phyloP scores from a whole-genome alignment of 2,888 invertebrate species.

The Lumbricus terrestris region DNA sequence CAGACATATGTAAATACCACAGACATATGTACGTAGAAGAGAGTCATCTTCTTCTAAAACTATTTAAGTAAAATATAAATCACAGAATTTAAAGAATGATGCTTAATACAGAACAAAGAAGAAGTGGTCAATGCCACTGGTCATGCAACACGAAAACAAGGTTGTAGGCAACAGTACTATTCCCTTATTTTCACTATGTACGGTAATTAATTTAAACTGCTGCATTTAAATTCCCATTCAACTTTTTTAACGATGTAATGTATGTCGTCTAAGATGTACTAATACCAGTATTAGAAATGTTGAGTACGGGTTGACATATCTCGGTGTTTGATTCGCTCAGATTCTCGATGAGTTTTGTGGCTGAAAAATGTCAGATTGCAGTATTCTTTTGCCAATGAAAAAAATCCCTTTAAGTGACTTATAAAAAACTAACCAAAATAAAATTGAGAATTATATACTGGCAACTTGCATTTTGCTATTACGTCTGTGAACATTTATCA shows the following conservation, averaged over 20 bases:
- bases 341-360: too few species aligned
- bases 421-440: background rate
- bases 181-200: too few species aligned
- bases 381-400: too few species aligned
- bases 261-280: background rate
- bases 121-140: too few species aligned
- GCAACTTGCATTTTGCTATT: background rate
- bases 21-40: conserved; percentile 75
- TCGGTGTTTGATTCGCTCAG: background rate
- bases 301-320: background rate
- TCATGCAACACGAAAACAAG: background rate
- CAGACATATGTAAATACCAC: conserved; percentile 88
- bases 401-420: background rate
- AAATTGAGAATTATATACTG: background rate
- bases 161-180: background rate
- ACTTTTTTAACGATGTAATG: background rate
- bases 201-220: background rate
- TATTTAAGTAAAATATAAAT: background rate
- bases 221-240: background rate
- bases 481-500: background rate
- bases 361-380: too few species aligned
- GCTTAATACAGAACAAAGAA: background rate
- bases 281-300: too few species aligned
- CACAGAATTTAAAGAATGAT: background rate
- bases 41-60: background rate